Base-by-base conservation (phyloP, 92 coral and sea anemone genomes). In the Palythoa grandis region DNA sequence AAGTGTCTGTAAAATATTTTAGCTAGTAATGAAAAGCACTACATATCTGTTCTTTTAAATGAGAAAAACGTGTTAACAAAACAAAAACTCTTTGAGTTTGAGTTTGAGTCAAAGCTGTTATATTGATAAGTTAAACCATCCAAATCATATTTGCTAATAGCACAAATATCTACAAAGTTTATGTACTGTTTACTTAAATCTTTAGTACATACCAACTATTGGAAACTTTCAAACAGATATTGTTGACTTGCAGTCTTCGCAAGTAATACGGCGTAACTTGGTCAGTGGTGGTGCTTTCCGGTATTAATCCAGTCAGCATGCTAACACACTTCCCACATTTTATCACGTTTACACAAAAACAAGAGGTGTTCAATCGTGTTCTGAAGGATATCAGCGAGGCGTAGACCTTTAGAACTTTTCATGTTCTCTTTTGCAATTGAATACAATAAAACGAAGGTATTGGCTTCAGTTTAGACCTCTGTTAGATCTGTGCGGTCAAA, bases 241-340 rank as follows among this genome's bases (percentile, higher is more conserved):
- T 17, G 65, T 14, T 77, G 48, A 60, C 83, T 29, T 77, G 52
- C 70, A 77, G 83, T 16, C 40, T 77, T 58, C 70, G 56, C 14
- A 56, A 58, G 65, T n/a, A 58, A 13, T 14, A n/a, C 65, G 20
- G 20, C 20, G 65, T 58, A 15, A 15, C 65, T 58, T 15, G n/a
- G 65, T 15, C 65, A 16, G 17, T 58, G 6, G 7, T 43, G 50
- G 50, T 58, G 65, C 5, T 58, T 58, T 15, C 60, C n/a, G n/a
- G n/a, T 58, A n/a, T 17, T 16, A 15, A 58, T 15, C 65, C 65
- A 58, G 19, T 15, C 47, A 57, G 38, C 52, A 38, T 38, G 48
- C 47, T 35, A 54, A 50, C 70, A 23, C 53, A 20, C 17, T 61
- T 77, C 39, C 52, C 52, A 40, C 17, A 13, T 37, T 43, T 57